Base-by-base conservation (phyloP, 2,888 invertebrate species). In the Troides helena region DNA sequence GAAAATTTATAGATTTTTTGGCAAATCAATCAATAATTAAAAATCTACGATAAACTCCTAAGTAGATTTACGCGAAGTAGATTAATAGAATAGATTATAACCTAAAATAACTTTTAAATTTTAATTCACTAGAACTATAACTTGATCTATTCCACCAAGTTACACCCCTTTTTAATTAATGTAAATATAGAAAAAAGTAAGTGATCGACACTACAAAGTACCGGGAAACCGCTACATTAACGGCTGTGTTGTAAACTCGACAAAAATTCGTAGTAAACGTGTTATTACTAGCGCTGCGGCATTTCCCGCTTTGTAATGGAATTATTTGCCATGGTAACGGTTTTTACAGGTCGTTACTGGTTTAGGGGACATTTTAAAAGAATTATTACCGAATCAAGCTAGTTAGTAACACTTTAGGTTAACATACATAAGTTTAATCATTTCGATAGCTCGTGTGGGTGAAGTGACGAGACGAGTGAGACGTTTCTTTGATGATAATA, bases 301-400 rank as follows among this genome's bases (percentile, higher is more conserved):
- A 58, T 58, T 63, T 63, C 18, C 59, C 50, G 67, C n/a, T 58
- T 62, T 62, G 62, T 62, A 68, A 62, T 62, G 67, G 39, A 18
- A 57, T 25, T 62, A 30, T 62, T 57, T 46, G 30, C 62, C 46
- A 68, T 62, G 62, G 46, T 7, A 58, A 58, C 62, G 30, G 57
- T 58, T 62, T 64, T 60, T 53, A 68, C 30, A 36, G n/a, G 8
- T 36, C 53, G 63, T 64, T 68, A 53, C 36, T 14, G 10, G 50
- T 39, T 68, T 64, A 46, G 58, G 59, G 59, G 63, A 63, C 59
- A 46, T 8, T 43, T 39, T 62, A 57, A 46, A 67, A 62, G 62
- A 25, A 67, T 43, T 18, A 6, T 12, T 46, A 57, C 57, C 43
- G 56, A 62, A 67, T 62, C 53, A 17, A n/a, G 53, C 56, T 43